Evolutionary conservation across 92 coral and sea anemone species (phyloP).

Genomic region (Phymanthus crucifer): DNA sequence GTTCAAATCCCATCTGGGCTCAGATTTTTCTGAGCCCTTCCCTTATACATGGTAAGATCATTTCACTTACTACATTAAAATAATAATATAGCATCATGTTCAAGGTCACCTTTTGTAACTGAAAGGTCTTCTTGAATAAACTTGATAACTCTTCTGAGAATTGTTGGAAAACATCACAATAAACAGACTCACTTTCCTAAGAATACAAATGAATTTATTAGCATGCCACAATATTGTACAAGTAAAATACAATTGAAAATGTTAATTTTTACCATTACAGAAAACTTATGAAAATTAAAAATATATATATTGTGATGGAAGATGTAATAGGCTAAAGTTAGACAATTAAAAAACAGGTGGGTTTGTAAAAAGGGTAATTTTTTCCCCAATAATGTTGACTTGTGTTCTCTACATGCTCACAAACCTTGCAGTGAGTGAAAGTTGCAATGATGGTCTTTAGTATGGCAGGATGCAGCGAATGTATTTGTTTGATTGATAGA

Average conservation of each 20-base stretch:
- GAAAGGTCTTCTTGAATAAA: slow-evolving; percentile 82
- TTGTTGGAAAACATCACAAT: slow-evolving; percentile 67
- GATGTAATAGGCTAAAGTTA: too few species aligned
- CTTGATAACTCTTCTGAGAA: slow-evolving; percentile 81
- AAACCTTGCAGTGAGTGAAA: slow-evolving; percentile 87
- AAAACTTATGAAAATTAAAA: too few species aligned
- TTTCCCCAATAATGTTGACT: too few species aligned
- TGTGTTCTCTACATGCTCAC: not conserved
- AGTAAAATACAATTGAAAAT: too few species aligned
- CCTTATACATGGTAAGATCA: too few species aligned
- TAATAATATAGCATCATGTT: not conserved
- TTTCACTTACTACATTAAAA: too few species aligned
- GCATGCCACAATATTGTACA: not conserved
- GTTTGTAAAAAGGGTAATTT: too few species aligned
- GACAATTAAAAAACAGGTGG: too few species aligned
- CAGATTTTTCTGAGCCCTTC: too few species aligned
- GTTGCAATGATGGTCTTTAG: slow-evolving; percentile 66
- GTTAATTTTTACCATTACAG: too few species aligned
- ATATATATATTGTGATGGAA: too few species aligned
- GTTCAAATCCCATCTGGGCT: too few species aligned
- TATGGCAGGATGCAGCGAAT: slow-evolving; percentile 73
- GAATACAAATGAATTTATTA: not conserved
- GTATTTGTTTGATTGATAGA: slow-evolving; percentile 60
- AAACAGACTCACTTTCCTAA: slow-evolving; percentile 82
- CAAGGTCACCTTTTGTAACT: slow-evolving; percentile 77